These are phyloP conservation scores for Cataglyphis cursor DNA, from an alignment of 2,888 invertebrate genomes.

Conservation along the genomic window DNA sequence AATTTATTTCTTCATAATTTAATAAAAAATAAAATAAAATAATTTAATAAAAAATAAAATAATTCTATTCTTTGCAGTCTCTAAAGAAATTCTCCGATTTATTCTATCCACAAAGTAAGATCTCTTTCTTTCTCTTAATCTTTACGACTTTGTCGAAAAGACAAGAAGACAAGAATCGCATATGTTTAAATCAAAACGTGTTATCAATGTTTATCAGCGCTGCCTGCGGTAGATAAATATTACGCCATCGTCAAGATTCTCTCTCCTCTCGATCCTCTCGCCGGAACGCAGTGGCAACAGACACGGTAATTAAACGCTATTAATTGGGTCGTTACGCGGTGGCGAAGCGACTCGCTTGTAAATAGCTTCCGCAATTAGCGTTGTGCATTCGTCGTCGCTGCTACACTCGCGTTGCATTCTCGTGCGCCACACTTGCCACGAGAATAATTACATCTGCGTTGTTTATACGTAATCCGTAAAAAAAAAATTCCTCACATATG, in stretches of 20 bases:
- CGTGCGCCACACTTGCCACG: neutral
- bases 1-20: constrained; percentile 1
- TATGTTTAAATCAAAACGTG: constrained; percentile 6
- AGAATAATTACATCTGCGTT: constrained; percentile 43
- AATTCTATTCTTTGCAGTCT: neutral
- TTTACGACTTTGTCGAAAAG: neutral
- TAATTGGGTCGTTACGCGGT: constrained; percentile 71
- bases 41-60: neutral
- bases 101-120: neutral
- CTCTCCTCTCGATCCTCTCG: neutral
- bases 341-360: constrained; percentile 57
- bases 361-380: constrained; percentile 63
- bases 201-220: constrained; percentile 38
- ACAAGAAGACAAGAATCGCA: neutral
- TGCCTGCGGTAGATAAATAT: constrained; percentile 21
- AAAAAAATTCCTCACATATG: constrained; percentile 17
- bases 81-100: neutral
- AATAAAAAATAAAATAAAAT: neutral
- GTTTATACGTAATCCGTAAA: constrained; percentile 32
- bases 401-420: constrained; percentile 45
- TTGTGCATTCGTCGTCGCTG: constrained; percentile 56
- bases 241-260: neutral
- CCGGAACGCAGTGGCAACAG: neutral
- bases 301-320: constrained; percentile 70
- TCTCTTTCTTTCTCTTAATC: neutral